Evolutionary conservation across 1,140 invertebrate genomes (phyloP).

Genomic region (Drosophila sulfurigaster): DNA sequence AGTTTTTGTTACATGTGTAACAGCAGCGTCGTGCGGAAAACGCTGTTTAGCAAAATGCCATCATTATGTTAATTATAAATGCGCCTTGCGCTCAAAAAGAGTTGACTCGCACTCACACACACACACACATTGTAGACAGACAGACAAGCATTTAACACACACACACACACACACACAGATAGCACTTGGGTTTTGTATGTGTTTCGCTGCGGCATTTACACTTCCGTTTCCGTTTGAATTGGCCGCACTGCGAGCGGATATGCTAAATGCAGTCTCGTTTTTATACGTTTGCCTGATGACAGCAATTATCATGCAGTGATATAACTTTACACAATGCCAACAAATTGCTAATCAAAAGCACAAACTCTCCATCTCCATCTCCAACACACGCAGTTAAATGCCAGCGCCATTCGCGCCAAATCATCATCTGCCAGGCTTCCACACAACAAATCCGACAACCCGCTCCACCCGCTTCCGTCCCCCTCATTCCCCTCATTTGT

Average conservation of each 20-base stretch:
- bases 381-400: slow-evolving; percentile 24
- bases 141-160: slow-evolving; percentile 51
- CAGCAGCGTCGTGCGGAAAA: slow-evolving; percentile 61
- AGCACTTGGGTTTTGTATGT: slow-evolving; percentile 15
- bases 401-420: slow-evolving; percentile 37
- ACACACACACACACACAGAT: slow-evolving; percentile 22
- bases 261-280: slow-evolving; percentile 74
- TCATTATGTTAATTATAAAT: slow-evolving; percentile 84
- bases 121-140: slow-evolving; percentile 10
- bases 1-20: slow-evolving; percentile 69
- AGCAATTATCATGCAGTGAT: slow-evolving; percentile 77
- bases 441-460: slow-evolving; percentile 1
- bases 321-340: slow-evolving; percentile 53
- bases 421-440: slow-evolving; percentile 35
- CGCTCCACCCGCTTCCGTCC: not conserved
- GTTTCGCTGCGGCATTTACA: slow-evolving; percentile 70
- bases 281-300: slow-evolving; percentile 71
- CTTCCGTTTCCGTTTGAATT: slow-evolving; percentile 75
- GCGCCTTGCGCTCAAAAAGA: slow-evolving; percentile 61
- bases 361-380: slow-evolving; percentile 1
- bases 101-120: slow-evolving; percentile 32
- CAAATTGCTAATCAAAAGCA: slow-evolving; percentile 68
- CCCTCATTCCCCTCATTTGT: not conserved
- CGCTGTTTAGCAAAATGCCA: slow-evolving; percentile 83
- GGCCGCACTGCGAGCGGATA: slow-evolving; percentile 52